phyloP scores from a whole-genome alignment of 2,113 vertebrate species.

The Hystrix cristata region DNA sequence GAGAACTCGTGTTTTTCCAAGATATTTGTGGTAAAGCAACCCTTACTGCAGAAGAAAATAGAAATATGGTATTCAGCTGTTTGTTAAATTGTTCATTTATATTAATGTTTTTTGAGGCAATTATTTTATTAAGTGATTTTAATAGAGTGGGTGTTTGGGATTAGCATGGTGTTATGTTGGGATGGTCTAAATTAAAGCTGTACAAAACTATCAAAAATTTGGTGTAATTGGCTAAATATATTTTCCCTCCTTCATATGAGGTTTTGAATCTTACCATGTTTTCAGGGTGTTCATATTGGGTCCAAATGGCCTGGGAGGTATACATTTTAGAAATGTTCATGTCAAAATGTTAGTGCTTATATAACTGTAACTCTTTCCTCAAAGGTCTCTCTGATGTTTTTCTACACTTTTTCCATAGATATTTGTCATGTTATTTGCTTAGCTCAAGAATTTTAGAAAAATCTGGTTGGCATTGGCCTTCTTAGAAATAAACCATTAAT shows the following conservation, averaged over 20 bases:
- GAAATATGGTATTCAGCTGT: slow-evolving; percentile 78
- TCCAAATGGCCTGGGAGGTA: slow-evolving; percentile 68
- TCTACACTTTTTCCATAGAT: background rate
- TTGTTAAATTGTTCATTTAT: slow-evolving; percentile 73
- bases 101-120: slow-evolving; percentile 72
- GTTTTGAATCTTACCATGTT: slow-evolving; percentile 63
- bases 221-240: slow-evolving; percentile 51
- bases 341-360: slow-evolving; percentile 50
- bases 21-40: slow-evolving; percentile 72
- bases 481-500: slow-evolving; percentile 21
- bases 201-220: slow-evolving; percentile 64
- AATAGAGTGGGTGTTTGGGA: slow-evolving; percentile 40
- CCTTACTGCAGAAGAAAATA: slow-evolving; percentile 50
- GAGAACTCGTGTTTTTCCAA: slow-evolving; percentile 68
- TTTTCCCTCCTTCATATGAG: slow-evolving; percentile 59
- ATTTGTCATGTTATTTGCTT: slow-evolving; percentile 44
- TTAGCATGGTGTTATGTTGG: slow-evolving; percentile 74
- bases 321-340: slow-evolving; percentile 60
- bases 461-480: slow-evolving; percentile 53
- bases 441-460: slow-evolving; percentile 11
- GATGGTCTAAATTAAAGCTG: slow-evolving; percentile 59
- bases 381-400: slow-evolving; percentile 34
- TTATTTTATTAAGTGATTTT: slow-evolving; percentile 75
- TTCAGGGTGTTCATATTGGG: slow-evolving; percentile 57
- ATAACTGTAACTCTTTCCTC: slow-evolving; percentile 16